phyloP scores from a whole-genome alignment of 2,797 vertebrate species.

The Sarcoramphus papa region DNA sequence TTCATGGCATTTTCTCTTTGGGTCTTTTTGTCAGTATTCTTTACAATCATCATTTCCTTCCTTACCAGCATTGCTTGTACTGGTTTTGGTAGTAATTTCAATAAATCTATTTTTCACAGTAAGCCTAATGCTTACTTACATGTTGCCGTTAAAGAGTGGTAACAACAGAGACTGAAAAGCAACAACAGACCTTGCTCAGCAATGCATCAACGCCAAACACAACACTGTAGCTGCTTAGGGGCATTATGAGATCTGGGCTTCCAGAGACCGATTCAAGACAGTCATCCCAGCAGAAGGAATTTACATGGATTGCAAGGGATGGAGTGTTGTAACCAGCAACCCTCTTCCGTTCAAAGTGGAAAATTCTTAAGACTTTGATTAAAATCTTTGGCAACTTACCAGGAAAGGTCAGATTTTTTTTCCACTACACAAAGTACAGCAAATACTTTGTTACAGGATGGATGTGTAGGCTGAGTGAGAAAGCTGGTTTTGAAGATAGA shows the following conservation, averaged over 20 bases:
- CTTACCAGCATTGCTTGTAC: neutral
- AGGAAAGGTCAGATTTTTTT: neutral
- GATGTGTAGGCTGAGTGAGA: neutral
- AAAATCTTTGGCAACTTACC: neutral
- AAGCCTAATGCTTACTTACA: neutral
- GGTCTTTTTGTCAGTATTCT: neutral
- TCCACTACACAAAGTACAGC: neutral
- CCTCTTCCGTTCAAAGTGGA: neutral
- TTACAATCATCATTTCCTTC: neutral
- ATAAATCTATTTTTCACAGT: neutral
- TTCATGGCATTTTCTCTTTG: neutral
- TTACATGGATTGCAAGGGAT: neutral
- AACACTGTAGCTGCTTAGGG: neutral
- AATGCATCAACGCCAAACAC: neutral
- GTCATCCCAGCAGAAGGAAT: neutral
- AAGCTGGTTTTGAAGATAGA: neutral
- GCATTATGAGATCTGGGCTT: neutral
- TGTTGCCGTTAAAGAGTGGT: fast-evolving
- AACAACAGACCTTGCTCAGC: neutral
- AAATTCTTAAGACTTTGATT: neutral
- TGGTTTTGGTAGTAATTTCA: neutral
- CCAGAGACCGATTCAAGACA: neutral
- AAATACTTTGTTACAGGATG: neutral
- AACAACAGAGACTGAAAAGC: neutral
- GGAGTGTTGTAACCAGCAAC: neutral